Conservation (phyloP, 2,797 vertebrate genomes). For the Luscinia luscinia region DNA sequence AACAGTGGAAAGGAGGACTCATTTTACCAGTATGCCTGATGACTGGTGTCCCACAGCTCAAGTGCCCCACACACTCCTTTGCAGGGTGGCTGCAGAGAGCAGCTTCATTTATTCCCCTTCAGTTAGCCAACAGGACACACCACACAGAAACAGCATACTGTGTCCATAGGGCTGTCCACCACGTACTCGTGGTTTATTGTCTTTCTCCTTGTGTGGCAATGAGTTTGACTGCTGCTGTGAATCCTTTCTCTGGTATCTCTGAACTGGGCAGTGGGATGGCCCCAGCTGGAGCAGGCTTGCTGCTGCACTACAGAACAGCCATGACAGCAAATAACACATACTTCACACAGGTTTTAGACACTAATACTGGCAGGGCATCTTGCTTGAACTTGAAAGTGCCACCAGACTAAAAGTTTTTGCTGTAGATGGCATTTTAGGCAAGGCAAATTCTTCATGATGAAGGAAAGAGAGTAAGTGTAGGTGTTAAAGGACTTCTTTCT, state of each 20-base stretch:
- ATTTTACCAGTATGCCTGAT: background rate
- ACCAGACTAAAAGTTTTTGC: background rate
- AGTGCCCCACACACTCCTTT: fast-evolving
- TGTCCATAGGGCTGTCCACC: fast-evolving
- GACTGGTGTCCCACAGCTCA: background rate
- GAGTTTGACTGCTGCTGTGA: background rate
- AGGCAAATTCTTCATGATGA: background rate
- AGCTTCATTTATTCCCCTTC: background rate
- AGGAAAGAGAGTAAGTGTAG: background rate
- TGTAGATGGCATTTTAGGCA: background rate
- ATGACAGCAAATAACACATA: fast-evolving
- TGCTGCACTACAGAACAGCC: background rate
- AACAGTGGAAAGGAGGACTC: background rate
- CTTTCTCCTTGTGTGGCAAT: background rate
- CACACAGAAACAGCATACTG: background rate
- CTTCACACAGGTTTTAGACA: background rate
- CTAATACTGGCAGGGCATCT: background rate
- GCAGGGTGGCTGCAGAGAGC: background rate
- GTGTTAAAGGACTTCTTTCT: conserved; percentile 21
- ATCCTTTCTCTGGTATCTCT: background rate
- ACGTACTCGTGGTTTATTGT: background rate
- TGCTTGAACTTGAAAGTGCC: background rate
- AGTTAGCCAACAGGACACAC: background rate
- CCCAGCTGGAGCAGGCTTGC: background rate
- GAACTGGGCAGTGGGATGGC: no score